Evolutionary conservation across 2,888 invertebrate genomes (phyloP).

Genomic region (Drosophila meridiana): DNA sequence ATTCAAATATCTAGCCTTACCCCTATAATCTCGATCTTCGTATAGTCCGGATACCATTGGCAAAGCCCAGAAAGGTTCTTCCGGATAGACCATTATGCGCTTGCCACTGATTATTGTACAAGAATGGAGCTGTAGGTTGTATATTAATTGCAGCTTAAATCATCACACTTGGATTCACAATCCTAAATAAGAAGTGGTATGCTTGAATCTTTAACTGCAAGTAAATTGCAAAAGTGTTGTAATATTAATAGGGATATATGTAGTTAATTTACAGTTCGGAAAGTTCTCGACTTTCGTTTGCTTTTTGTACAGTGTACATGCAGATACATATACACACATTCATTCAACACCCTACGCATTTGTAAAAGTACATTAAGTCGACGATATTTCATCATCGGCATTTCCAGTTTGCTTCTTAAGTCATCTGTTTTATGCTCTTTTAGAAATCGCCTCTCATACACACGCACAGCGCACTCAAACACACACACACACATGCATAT

Average conservation of each 20-base stretch:
- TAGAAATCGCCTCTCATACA: slow-evolving; percentile 48
- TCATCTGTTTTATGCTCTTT: slow-evolving; percentile 63
- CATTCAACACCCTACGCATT: slow-evolving; percentile 26
- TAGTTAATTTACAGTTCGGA: not conserved
- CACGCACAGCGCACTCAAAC: slow-evolving; percentile 6
- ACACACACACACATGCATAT: slow-evolving; percentile 9
- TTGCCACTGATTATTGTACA: slow-evolving; percentile 37
- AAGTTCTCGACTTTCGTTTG: not conserved
- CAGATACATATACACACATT: not conserved
- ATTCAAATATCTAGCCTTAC: slow-evolving; percentile 64
- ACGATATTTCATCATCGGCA: slow-evolving; percentile 52
- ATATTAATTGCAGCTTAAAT: slow-evolving; percentile 35
- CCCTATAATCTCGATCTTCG: slow-evolving; percentile 84
- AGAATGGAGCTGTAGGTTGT: slow-evolving; percentile 26
- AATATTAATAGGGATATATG: not conserved
- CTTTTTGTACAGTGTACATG: not conserved
- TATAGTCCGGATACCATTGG: slow-evolving; percentile 84
- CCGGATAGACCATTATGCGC: slow-evolving; percentile 85
- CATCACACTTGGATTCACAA: slow-evolving; percentile 42
- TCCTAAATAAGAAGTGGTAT: slow-evolving; percentile 18
- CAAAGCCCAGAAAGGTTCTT: slow-evolving; percentile 85
- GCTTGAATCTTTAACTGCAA: slow-evolving; percentile 29
- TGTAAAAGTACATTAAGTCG: slow-evolving; percentile 23
- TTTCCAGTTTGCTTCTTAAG: slow-evolving; percentile 64
- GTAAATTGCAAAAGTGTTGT: not conserved